A percentile compares a stretch with the other conserved stretches of the same genome.
phyloP scores from a whole-genome alignment of 2,797 vertebrate genomes.

The Betta splendens region DNA sequence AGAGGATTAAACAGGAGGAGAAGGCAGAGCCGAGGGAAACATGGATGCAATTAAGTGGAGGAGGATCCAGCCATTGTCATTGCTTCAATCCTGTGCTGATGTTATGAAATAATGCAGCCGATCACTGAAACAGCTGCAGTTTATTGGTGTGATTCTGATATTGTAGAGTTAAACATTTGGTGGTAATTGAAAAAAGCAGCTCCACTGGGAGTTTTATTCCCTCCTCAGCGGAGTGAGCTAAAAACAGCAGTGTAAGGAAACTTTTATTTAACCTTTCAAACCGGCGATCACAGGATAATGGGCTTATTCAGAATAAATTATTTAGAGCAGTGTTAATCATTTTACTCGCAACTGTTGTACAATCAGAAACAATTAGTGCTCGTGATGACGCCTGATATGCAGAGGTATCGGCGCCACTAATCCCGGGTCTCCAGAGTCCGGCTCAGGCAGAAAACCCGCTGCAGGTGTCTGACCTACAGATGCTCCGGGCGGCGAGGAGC shows the following conservation, averaged over 20 bases:
- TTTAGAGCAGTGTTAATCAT: not conserved
- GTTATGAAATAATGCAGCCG: not conserved
- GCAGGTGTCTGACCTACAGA: slow-evolving; percentile 4
- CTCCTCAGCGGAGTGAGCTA: not conserved
- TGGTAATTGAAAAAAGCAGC: not conserved
- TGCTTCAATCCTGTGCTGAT: not conserved
- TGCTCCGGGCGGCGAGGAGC: slow-evolving; percentile 1
- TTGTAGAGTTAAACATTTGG: not conserved
- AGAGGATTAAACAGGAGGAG: too few species aligned
- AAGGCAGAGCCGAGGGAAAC: too few species aligned
- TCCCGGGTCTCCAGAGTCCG: not conserved
- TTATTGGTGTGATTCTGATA: not conserved
- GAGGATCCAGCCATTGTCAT: not conserved
- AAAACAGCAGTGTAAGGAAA: not conserved
- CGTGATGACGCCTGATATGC: not conserved
- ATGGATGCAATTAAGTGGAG: too few species aligned
- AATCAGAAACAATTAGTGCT: not conserved
- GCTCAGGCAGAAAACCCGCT: not conserved
- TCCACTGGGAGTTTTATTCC: not conserved
- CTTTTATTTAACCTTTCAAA: slow-evolving; percentile 11
- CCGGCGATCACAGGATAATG: not conserved
- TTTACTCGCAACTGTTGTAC: too few species aligned
- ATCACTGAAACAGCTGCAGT: too few species aligned
- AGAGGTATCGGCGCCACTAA: not conserved
- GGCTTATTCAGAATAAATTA: too few species aligned